Base-by-base conservation (phyloP, 2,888 invertebrate species). In the Lithophane leautieri region DNA sequence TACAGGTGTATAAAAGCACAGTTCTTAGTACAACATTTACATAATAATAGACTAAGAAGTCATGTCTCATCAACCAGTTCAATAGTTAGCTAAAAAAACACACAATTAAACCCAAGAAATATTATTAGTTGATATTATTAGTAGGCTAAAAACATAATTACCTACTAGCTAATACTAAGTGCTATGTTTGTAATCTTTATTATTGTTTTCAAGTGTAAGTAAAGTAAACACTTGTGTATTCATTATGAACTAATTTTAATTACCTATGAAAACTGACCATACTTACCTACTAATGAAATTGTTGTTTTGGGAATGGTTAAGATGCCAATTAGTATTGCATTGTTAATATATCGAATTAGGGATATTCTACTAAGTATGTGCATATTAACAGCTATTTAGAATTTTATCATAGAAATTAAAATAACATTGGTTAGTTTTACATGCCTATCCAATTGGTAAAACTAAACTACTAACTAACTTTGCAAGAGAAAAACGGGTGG, bases 291-390 rank as follows among this genome's bases (percentile, higher is more conserved):
- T 28, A 67, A 42, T 71, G 16, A 1, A 28, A 28, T 28, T 54
- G 8, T 42, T 54, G n/a, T 47, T 58, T 25, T 69, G 19, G 9
- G n/a, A 11, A n/a, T 44, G n/a, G 68, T n/a, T 28, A 56, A 3
- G 12, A 34, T 9, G 58, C 14, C 19, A 70, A 70, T 70, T 50
- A 70, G 25, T 40, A 42, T 42, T 70, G 40, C 16, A 50, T 22
- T 50, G 50, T 22, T 73, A 7, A 16, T 22, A 22, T 40, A 40
- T 25, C 40, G 47, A 47, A 73, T 69, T 68, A 56, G 7, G 14
- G 9, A 34, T 68, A 66, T 28, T 47, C 47, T 25, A 11, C 25
- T n/a, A 7, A 56, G 19, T 50, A 54, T 16, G 11, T n/a, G 9
- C 3, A 50, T 42, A 12, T 16, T 1, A 12, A 69, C 34, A 7